Conservation (phyloP, 2,888 invertebrate genomes). For the Chorisops tibialis region DNA sequence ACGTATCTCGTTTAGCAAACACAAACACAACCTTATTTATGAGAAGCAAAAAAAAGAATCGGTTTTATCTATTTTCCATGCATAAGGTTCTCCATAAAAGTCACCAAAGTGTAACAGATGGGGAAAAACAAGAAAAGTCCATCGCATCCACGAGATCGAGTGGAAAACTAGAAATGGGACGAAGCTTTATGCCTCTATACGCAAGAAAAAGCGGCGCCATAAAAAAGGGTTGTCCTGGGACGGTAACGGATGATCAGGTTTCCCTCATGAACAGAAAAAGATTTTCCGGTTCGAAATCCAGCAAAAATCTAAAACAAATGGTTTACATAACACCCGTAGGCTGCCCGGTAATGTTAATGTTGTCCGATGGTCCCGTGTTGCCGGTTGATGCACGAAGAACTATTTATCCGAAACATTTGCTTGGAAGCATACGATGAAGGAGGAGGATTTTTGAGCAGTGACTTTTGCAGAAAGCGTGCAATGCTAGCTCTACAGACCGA, state of each 20-base stretch:
- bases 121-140: constrained; percentile 12
- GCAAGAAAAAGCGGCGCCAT: neutral
- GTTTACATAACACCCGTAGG: constrained; percentile 16
- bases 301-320: constrained; percentile 21
- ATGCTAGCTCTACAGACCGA: too few species aligned
- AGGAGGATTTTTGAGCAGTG: too few species aligned
- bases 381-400: too few species aligned
- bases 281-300: constrained; percentile 14
- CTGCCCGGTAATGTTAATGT: constrained; percentile 1
- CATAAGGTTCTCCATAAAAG: constrained; percentile 15
- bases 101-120: constrained; percentile 21
- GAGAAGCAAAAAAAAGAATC: constrained; percentile 8
- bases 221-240: constrained; percentile 17
- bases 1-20: neutral
- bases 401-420: too few species aligned
- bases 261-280: constrained; percentile 4
- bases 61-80: neutral
- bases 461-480: too few species aligned
- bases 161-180: neutral
- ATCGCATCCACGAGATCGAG: neutral
- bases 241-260: constrained; percentile 19
- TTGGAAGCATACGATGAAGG: too few species aligned
- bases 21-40: neutral
- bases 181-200: neutral
- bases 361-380: neutral